Evolutionary conservation across 1,140 invertebrate genomes (phyloP), one percentile per base, ranked within the genome.

Genomic region (Drosophila triauraria): DNA sequence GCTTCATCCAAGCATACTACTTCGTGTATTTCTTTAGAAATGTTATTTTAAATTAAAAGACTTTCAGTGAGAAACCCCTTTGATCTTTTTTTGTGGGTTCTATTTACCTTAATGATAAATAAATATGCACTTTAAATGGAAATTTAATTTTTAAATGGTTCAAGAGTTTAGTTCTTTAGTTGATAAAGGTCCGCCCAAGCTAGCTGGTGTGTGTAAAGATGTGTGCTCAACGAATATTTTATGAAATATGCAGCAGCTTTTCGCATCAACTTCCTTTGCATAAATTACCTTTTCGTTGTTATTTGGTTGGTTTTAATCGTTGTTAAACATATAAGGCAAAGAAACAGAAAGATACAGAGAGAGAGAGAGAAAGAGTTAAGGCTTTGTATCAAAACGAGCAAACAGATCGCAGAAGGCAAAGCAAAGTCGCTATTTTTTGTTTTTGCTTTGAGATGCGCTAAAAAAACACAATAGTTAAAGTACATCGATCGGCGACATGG

Each of bases 281-380:
- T 68, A 85, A 81, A 85, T 88, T 88, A 88, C 85, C 85, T 88
- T 88, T 78, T 78, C 50, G 70, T 80, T 85, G 77, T 56, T 77
- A 67, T 70, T 78, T 79, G 30, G 74, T 71, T 50, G 30, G 43
- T 75, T 51, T 53, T 77, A 47, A 60, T 78, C 61, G 57, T 82
- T 75, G 64, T 70, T 47, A 53, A 57, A 53, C 50, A 75, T 44
- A 65, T 51, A 62, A 68, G 46, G 69, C 30, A 35, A 48, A 76
- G 47, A 79, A 48, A 83, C 43, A 77, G 30, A 68, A 32, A 60
- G 25, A 60, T 25, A 75, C 2, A 72, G 25, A 63, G 23, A 76
- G 59, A 86, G 32, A 83, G 61, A 84, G 54, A 75, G 27, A 74
- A 50, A 61, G 70, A 65, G 53, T 77, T 80, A 77, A 80, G 60